Percentiles rank a stretch among this genome's conserved stretches.
These are phyloP conservation scores for Whitmania pigra DNA, from an alignment of 1,140 invertebrate species.

Conservation along the genomic window DNA sequence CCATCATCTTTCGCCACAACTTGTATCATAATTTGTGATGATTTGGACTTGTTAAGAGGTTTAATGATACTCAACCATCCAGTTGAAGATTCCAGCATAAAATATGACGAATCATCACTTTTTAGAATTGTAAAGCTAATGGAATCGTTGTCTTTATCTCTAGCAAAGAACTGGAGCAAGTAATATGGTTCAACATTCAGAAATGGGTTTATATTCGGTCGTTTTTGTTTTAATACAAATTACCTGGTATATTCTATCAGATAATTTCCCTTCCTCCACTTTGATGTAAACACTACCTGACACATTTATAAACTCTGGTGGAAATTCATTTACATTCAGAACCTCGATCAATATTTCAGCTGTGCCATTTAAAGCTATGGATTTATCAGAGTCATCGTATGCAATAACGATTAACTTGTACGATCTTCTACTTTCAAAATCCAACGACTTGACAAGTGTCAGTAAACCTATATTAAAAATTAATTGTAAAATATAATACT, in stretches of 20 bases:
- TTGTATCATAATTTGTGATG: conserved; percentile 5
- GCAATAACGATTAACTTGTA: not conserved
- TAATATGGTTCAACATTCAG: not conserved
- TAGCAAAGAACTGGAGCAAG: not conserved
- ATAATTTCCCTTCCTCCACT: not conserved
- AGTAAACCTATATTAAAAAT: not conserved
- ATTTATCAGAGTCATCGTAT: not conserved
- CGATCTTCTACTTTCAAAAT: not conserved
- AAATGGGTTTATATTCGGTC: too few species aligned
- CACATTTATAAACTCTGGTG: not conserved
- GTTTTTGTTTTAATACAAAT: not conserved
- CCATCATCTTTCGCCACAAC: not conserved
- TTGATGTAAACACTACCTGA: not conserved
- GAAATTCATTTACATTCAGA: not conserved
- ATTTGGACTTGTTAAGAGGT: not conserved
- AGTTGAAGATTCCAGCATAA: not conserved
- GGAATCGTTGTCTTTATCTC: conserved; percentile 7
- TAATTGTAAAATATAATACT: not conserved
- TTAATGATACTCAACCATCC: conserved; percentile 8
- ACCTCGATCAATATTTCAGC: not conserved
- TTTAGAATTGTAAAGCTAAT: not conserved
- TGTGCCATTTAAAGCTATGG: not conserved
- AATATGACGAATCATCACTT: not conserved
- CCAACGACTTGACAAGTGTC: not conserved
- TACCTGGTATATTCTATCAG: not conserved